phyloP scores from a whole-genome alignment of 64 coral and sea anemone genomes.

The Montipora efflorescens region DNA sequence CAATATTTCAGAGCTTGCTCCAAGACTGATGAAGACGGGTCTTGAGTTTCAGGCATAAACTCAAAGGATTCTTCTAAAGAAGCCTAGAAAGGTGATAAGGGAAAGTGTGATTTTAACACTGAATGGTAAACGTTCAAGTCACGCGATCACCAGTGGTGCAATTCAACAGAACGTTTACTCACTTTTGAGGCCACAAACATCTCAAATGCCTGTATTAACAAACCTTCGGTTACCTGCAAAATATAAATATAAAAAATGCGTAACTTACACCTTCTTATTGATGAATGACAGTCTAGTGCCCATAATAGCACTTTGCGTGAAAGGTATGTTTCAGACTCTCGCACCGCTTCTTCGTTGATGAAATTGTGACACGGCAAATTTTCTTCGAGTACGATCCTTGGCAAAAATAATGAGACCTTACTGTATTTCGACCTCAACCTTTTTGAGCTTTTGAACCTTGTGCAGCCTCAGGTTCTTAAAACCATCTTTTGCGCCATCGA shows the following conservation, averaged over 20 bases:
- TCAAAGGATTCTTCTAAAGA: not conserved
- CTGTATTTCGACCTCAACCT: too few relatives aligned
- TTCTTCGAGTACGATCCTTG: too few relatives aligned
- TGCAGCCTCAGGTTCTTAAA: too few relatives aligned
- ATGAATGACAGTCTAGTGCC: too few relatives aligned
- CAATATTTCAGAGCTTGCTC: conserved; percentile 90
- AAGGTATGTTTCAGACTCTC: too few relatives aligned
- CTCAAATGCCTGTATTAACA: conserved; percentile 72
- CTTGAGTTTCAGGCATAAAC: conserved; percentile 22
- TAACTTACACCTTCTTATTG: too few relatives aligned
- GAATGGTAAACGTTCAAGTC: not conserved
- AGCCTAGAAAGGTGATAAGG: not conserved
- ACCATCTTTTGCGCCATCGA: too few relatives aligned
- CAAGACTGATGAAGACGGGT: conserved; percentile 55
- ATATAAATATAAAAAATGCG: not conserved
- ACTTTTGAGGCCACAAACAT: conserved; percentile 56
- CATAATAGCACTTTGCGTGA: too few relatives aligned
- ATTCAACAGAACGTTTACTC: not conserved
- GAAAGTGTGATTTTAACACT: not conserved
- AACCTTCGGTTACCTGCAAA: conserved; percentile 59
- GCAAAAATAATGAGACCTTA: too few relatives aligned
- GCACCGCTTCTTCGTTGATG: too few relatives aligned
- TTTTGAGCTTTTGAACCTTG: too few relatives aligned
- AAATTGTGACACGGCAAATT: too few relatives aligned
- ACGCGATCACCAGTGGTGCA: not conserved